Base-by-base conservation (phyloP, 2,888 invertebrate genomes). In the Tillus elongatus region DNA sequence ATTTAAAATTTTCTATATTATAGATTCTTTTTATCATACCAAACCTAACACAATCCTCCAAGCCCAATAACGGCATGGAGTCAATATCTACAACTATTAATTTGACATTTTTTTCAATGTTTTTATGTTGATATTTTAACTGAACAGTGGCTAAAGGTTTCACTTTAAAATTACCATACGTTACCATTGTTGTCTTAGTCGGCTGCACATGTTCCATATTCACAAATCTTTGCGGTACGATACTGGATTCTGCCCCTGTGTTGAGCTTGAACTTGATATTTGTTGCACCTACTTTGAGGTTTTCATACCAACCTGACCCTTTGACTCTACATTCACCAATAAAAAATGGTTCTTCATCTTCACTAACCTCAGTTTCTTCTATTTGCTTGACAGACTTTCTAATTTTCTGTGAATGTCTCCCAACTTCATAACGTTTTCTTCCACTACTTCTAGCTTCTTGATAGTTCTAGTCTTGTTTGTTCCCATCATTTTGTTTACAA, bases 191-290 rank as follows among this genome's bases (percentile, higher is more conserved):
- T 8, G 10, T 10, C 10, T 9, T 9, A 29, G 9, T 29, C 11
- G 30, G 30, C 9, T 10, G 30, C 4, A 29, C 8, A n/a, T 29
- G 4, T 9, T 10, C 6, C 11, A 6, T n/a, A n/a, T n/a, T n/a
- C n/a, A n/a, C n/a, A n/a, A n/a, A n/a, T n/a, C n/a, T n/a, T n/a
- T n/a, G n/a, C n/a, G n/a, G 30, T 9, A 29, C n/a, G 6, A 29
- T 10, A 29, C 30, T 29, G 11, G 6, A 6, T 10, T 29, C 30
- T 29, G 30, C 30, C 6, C 30, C 30, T 8, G 30, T 29, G 10
- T 29, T 10, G 6, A 29, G 6, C 11, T n/a, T n/a, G n/a, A n/a
- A n/a, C n/a, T n/a, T n/a, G n/a, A n/a, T n/a, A n/a, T n/a, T n/a
- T n/a, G n/a, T n/a, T n/a, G n/a, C n/a, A n/a, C n/a, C n/a, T n/a